A percentile compares a stretch with the other conserved stretches of the same genome.
phyloP scores from a whole-genome alignment of 2,888 invertebrate species.

The Dendrolimus pini region DNA sequence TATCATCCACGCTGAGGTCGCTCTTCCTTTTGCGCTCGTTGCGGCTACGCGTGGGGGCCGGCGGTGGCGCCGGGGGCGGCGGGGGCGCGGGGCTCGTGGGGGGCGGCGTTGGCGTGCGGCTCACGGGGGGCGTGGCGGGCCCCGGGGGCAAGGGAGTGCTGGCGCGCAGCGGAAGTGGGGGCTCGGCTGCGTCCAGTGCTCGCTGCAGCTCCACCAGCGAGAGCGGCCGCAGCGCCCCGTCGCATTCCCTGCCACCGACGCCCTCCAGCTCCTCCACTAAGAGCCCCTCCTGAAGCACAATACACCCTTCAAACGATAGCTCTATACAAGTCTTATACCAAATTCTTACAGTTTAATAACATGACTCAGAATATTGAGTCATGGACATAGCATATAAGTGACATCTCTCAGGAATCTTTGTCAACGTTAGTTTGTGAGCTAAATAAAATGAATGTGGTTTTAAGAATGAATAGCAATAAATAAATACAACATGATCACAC shows the following conservation, averaged over 20 bases:
- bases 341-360: too few species aligned
- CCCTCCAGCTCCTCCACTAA: conserved; percentile 48
- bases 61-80: conserved; percentile 10
- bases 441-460: too few species aligned
- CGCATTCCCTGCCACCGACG: conserved; percentile 4
- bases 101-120: conserved; percentile 13
- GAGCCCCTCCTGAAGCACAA: conserved; percentile 33
- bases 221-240: conserved; percentile 26
- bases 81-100: conserved; percentile 12
- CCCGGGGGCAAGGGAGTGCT: conserved; percentile 7
- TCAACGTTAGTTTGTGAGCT: too few species aligned
- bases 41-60: conserved; percentile 8
- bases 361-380: too few species aligned
- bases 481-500: too few species aligned
- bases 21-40: conserved; percentile 33
- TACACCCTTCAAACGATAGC: background rate
- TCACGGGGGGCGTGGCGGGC: conserved; percentile 7
- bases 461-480: too few species aligned
- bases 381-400: too few species aligned
- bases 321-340: too few species aligned
- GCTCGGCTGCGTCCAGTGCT: conserved; percentile 40
- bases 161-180: conserved; percentile 20
- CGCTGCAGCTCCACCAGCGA: conserved; percentile 53
- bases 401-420: too few species aligned
- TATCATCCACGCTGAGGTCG: conserved; percentile 19